Conservation (phyloP, 53 echinoderm and acorn worm species). For the Echinarachnius parma region DNA sequence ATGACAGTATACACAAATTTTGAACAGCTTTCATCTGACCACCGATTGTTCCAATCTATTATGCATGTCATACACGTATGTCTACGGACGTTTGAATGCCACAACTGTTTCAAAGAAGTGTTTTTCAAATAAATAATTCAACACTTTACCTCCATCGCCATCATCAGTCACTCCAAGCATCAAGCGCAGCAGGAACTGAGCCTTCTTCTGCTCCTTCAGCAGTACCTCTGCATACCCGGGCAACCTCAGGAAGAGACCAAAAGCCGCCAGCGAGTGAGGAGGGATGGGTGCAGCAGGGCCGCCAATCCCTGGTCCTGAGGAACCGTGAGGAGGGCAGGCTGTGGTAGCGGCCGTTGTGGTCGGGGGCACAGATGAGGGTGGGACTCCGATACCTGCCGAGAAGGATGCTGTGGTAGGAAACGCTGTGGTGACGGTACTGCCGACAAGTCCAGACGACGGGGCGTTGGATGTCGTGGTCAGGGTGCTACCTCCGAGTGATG, state of each 20-base stretch:
- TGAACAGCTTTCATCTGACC: no score
- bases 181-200: conserved; percentile 82
- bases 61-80: no score
- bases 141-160: conserved; percentile 94
- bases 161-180: conserved; percentile 93
- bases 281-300: conserved; percentile 71
- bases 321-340: conserved; percentile 5
- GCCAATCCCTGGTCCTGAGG: conserved; percentile 16
- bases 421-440: conserved; percentile 14
- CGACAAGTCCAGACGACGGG: conserved; percentile 13
- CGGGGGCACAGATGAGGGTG: conserved; percentile 8
- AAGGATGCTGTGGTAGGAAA: conserved; percentile 1
- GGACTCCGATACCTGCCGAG: not conserved
- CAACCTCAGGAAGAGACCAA: conserved; percentile 91
- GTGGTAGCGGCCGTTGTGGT: conserved; percentile 24
- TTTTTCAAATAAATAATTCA: no score
- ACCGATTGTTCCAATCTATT: no score
- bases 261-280: conserved; percentile 95
- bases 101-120: no score
- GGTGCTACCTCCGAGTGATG: conserved; percentile 38
- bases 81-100: no score
- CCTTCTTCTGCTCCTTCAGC: conserved; percentile 93
- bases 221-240: conserved; percentile 98
- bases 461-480: conserved; percentile 39
- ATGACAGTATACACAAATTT: no score